Conservation (phyloP, 2,113 vertebrate genomes). For the Sterrhoptilus dennistouni region DNA sequence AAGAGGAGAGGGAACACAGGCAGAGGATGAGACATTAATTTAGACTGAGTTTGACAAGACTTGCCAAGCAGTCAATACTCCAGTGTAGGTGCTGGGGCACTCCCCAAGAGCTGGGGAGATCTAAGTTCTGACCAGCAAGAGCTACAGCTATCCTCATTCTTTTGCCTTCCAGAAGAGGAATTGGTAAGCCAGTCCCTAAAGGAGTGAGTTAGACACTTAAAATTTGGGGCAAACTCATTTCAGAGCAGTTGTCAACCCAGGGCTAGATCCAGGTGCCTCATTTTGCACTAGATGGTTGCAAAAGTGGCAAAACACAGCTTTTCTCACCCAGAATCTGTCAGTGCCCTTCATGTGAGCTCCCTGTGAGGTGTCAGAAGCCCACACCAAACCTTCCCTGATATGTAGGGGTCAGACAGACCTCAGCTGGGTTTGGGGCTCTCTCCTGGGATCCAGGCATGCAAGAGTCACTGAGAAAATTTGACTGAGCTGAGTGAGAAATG, state of each 20-base stretch:
- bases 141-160: not conserved
- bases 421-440: not conserved
- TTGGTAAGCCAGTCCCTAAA: not conserved
- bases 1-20: not conserved
- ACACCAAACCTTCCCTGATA: not conserved
- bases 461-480: not conserved
- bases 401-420: not conserved
- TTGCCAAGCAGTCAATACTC: not conserved
- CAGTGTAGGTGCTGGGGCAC: not conserved
- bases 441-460: accelerated
- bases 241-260: not conserved
- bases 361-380: not conserved
- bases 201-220: not conserved
- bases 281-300: not conserved
- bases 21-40: not conserved
- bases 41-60: not conserved
- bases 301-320: not conserved
- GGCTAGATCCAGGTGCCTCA: not conserved
- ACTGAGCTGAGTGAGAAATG: not conserved
- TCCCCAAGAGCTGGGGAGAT: not conserved
- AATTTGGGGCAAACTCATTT: not conserved
- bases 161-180: not conserved
- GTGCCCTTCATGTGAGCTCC: accelerated
- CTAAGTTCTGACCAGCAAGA: not conserved
- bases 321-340: not conserved